These are phyloP conservation scores for Erpobdella octoculata DNA, from an alignment of 2,888 invertebrate species.

Conservation along the genomic window DNA sequence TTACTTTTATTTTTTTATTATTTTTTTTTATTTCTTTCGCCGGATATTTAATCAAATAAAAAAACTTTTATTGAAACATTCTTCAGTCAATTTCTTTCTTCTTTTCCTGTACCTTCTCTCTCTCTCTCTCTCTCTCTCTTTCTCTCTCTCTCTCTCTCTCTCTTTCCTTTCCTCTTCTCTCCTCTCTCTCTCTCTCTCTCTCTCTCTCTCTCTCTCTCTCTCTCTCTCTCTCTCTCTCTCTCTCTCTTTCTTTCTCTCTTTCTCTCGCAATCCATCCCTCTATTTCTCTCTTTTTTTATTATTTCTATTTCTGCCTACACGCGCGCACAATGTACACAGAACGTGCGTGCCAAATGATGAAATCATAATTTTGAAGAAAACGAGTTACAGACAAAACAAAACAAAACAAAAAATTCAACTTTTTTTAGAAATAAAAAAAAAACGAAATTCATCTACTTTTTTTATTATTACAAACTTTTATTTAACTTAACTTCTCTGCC, in stretches of 20 bases:
- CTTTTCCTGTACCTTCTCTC: no score
- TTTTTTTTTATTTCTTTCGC: not conserved
- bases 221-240: conserved; percentile 27
- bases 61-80: not conserved
- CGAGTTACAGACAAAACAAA: not conserved
- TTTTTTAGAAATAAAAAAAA: no score
- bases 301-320: not conserved
- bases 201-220: no score
- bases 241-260: no score
- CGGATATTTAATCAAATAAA: not conserved
- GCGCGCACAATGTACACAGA: not conserved
- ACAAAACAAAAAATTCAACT: no score
- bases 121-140: conserved; percentile 24
- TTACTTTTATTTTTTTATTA: not conserved
- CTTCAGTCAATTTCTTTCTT: conserved; percentile 30
- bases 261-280: no score
- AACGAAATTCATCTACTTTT: no score
- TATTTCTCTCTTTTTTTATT: no score
- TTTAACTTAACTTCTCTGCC: no score
- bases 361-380: not conserved
- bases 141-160: conserved; percentile 22
- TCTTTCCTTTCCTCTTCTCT: conserved; percentile 24
- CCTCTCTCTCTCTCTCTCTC: conserved; percentile 30
- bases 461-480: no score
- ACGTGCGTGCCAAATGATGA: not conserved